phyloP scores from a whole-genome alignment of 2,113 vertebrate species.

The Ptilonorhynchus violaceus region DNA sequence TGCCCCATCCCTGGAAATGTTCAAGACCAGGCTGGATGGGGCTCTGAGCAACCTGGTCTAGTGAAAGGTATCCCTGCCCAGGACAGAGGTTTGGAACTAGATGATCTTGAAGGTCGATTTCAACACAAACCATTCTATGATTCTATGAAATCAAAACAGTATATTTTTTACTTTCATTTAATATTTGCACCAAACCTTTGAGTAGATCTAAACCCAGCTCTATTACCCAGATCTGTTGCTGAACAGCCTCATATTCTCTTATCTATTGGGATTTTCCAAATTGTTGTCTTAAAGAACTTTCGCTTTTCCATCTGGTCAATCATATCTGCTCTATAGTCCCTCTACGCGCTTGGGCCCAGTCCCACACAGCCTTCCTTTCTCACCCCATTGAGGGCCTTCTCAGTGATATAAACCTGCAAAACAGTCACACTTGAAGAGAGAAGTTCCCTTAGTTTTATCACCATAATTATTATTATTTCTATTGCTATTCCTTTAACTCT shows the following conservation, averaged over 20 bases:
- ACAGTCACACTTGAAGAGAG: neutral
- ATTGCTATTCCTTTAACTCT: neutral
- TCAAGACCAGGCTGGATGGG: neutral
- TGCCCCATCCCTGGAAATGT: neutral
- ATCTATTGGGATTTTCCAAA: neutral
- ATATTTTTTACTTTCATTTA: neutral
- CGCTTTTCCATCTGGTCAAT: neutral
- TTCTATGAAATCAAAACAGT: neutral
- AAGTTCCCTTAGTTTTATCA: neutral
- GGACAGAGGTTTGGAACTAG: neutral
- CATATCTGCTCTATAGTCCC: neutral
- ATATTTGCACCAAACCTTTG: neutral
- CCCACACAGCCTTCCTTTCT: neutral
- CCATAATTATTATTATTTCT: neutral
- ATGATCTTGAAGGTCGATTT: rapidly evolving
- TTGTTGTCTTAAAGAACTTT: neutral
- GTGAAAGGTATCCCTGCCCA: neutral
- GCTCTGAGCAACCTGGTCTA: neutral
- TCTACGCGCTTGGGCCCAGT: rapidly evolving
- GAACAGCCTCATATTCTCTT: neutral
- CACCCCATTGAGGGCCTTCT: neutral
- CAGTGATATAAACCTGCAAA: neutral
- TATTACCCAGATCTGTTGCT: neutral
- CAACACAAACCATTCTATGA: neutral
- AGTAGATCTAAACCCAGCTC: neutral